Evolutionary conservation across 2,797 vertebrate species (phyloP), one percentile per base, ranked within the genome.

Genomic region (Xerus rutilus): DNA sequence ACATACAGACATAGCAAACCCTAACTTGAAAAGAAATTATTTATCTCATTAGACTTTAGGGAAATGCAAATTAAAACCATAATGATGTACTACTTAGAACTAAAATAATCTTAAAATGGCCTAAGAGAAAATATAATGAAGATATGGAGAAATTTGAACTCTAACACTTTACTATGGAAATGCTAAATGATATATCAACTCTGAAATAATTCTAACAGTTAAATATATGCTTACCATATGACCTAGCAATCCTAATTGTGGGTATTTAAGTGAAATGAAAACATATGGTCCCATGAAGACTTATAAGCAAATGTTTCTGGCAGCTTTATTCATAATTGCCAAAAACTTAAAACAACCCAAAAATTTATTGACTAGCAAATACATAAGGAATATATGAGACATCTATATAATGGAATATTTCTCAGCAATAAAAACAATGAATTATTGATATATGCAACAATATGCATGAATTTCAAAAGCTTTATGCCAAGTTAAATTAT

Each of bases 231-330:
- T 54, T 78, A 62, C 39, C 9, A 64, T 25, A 64, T 43, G 47
- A 86, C 25, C 23, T 39, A 85, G 43, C 3, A 83, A 43, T 72
- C 43, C 72, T 23, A 49, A 17, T 64, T 10, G 25, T 81, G 15
- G 54, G 1, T 92, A 70, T 93, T 93, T 79, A 70, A 91, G 35
- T 30, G 32, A 88, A 91, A 67, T 72, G 47, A 85, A 84, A 91
- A 54, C 65, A 84, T 74, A 45, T 52, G 45, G 85, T 83, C 52
- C 52, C 39, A 64, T 30, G 74, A 79, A 88, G 32, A 73, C 25
- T 78, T 83, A 1, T 10, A 76, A 5, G 3, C n/a, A 87, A 70
- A 84, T 70, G 15, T 77, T 82, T 64, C 45, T 57, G 67, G 3
- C 23, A 64, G 15, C 1, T 91, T 94, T 85, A 62, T 93, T 88